Evolutionary conservation across 1,140 invertebrate species (phyloP).

Genomic region (Bombus picipes): DNA sequence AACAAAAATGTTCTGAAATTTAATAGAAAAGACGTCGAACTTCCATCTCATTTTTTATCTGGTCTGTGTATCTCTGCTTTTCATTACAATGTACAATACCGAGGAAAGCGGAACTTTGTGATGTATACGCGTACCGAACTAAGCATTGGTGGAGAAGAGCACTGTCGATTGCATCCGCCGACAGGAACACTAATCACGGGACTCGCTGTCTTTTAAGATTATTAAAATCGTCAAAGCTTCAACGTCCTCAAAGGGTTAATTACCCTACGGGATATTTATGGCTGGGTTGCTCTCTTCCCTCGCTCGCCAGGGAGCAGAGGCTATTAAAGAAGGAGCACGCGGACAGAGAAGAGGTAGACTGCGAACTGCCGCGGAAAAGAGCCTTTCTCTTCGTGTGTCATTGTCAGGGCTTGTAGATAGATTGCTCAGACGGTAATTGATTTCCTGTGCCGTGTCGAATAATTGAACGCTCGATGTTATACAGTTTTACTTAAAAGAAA

Average conservation of each 20-base stretch:
- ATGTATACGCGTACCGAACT: conserved; percentile 50
- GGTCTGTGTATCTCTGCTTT: conserved; percentile 7
- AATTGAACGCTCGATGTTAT: conserved; percentile 1
- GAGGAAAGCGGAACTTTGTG: conserved; percentile 34
- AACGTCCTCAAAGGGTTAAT: conserved; percentile 82
- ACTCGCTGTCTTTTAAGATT: conserved; percentile 81
- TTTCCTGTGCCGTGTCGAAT: conserved; percentile 32
- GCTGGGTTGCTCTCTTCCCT: conserved; percentile 75
- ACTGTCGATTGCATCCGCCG: conserved; percentile 72
- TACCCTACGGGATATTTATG: conserved; percentile 80
- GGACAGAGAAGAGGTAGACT: conserved; percentile 49
- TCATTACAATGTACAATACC: conserved; percentile 42
- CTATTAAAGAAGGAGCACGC: conserved; percentile 69
- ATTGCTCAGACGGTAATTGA: conserved; percentile 48
- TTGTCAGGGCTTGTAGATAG: conserved; percentile 56
- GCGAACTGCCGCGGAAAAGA: conserved; percentile 50
- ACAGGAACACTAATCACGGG: conserved; percentile 77
- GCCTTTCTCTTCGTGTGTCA: conserved; percentile 57
- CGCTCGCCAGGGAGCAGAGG: conserved; percentile 69
- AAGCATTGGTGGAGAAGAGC: conserved; percentile 41
- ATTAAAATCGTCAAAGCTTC: conserved; percentile 81
- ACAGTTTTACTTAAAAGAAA: not conserved
- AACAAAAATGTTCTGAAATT: not conserved
- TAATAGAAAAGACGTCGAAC: not conserved
- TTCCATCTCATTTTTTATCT: not conserved